These are phyloP conservation scores for Rissa tridactyla DNA, from an alignment of 2,113 vertebrate genomes.

Conservation along the genomic window DNA sequence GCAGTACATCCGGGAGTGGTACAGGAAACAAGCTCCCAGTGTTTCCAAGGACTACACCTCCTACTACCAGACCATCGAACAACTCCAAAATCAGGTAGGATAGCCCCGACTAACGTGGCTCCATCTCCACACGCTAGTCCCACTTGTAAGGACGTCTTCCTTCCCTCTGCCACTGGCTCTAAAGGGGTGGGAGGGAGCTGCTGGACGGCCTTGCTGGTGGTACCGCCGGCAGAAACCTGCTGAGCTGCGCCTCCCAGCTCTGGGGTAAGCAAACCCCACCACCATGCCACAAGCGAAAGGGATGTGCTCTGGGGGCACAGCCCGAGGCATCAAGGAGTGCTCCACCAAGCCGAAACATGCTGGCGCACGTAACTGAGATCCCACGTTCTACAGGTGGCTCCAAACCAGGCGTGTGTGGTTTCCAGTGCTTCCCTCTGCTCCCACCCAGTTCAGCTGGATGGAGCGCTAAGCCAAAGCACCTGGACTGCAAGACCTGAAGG, in stretches of 20 bases:
- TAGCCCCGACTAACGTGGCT: accelerated
- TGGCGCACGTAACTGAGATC: accelerated
- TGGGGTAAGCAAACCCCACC: not conserved
- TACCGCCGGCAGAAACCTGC: not conserved
- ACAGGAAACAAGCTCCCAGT: conserved; percentile 60
- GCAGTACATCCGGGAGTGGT: conserved; percentile 72
- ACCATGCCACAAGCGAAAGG: not conserved
- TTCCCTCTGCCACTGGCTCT: not conserved
- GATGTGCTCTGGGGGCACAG: not conserved
- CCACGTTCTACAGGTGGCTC: not conserved
- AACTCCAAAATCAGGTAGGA: conserved; percentile 71
- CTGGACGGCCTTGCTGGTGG: not conserved
- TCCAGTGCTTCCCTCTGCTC: not conserved
- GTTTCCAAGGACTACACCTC: conserved; percentile 66
- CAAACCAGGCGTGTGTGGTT: not conserved
- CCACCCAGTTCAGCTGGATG: not conserved
- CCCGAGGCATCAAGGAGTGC: not conserved
- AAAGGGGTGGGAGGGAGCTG: not conserved
- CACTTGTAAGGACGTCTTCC: not conserved
- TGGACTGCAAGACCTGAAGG: not conserved
- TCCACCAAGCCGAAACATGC: not conserved
- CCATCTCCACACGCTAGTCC: accelerated
- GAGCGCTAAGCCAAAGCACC: not conserved
- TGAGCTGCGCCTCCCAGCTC: not conserved
- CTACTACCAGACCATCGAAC: conserved; percentile 71